A percentile compares a stretch with the other conserved stretches of the same genome.
Evolutionary conservation across 2,888 invertebrate species (phyloP).

Genomic region (Pyralis farinalis): DNA sequence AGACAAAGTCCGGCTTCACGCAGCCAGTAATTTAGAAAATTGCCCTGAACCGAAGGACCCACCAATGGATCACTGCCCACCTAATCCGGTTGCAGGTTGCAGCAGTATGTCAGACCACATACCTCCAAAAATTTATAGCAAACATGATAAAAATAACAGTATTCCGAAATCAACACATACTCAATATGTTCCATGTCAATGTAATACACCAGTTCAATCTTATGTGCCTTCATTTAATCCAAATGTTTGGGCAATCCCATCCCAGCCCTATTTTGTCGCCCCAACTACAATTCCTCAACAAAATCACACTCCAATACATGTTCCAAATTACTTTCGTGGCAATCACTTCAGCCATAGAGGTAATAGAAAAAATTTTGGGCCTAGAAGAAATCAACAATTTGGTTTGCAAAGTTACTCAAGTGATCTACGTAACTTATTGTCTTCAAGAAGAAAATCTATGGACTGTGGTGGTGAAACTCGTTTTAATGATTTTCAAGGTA

Average conservation of each 20-base stretch:
- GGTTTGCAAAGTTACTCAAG: background rate
- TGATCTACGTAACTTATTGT: background rate
- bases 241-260: constrained; percentile 29
- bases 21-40: constrained; percentile 20
- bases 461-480: too few relatives aligned
- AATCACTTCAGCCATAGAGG: background rate
- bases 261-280: constrained; percentile 19
- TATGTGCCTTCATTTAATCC: constrained; percentile 19
- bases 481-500: too few relatives aligned
- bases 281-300: constrained; percentile 14
- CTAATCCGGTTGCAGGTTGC: background rate
- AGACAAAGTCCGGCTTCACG: constrained; percentile 20
- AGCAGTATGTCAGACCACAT: background rate
- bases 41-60: constrained; percentile 53
- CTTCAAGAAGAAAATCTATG: too few relatives aligned
- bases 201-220: background rate
- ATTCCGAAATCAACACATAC: constrained; percentile 23
- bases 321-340: too few relatives aligned
- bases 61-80: constrained; percentile 21
- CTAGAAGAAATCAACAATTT: background rate
- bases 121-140: constrained; percentile 25
- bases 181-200: constrained; percentile 9
- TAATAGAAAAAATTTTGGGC: background rate
- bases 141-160: constrained; percentile 33
- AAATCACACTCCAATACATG: constrained; percentile 13